A percentile compares a stretch with the other conserved stretches of the same genome.
Conservation (phyloP, 2,113 vertebrate species). For the Progne subis region DNA sequence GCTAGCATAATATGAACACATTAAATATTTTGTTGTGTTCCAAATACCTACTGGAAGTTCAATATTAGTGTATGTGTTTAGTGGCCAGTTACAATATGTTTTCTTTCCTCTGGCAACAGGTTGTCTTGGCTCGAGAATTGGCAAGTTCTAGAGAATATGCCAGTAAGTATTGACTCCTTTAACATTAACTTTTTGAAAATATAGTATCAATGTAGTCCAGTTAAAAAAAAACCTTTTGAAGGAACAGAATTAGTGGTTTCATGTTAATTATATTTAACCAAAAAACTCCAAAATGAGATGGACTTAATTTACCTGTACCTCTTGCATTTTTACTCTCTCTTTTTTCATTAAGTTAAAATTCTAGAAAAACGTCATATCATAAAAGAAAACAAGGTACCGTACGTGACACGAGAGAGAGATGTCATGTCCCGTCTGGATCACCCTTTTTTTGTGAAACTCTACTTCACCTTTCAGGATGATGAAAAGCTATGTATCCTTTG, state of each 20-base stretch:
- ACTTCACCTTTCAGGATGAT: slow-evolving; percentile 99
- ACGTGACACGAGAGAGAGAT: slow-evolving; percentile 95
- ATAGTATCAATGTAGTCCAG: neutral
- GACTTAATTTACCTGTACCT: neutral
- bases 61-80: neutral
- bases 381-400: slow-evolving; percentile 98
- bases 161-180: slow-evolving; percentile 82
- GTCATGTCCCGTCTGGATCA: slow-evolving; percentile 97
- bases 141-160: slow-evolving; percentile 94
- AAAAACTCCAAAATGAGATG: neutral
- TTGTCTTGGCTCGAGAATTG: slow-evolving; percentile 95
- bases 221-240: neutral
- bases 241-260: neutral
- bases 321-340: slow-evolving; percentile 8
- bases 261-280: neutral
- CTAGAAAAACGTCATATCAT: slow-evolving; percentile 98
- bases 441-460: slow-evolving; percentile 98
- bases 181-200: neutral
- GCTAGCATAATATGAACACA: neutral
- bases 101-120: slow-evolving; percentile 75
- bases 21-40: neutral
- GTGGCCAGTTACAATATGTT: neutral
- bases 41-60: neutral
- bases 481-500: slow-evolving; percentile 99
- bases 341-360: slow-evolving; percentile 89